These are phyloP conservation scores for Lasioglossum malachurum DNA, from an alignment of 2,888 invertebrate genomes.

Conservation along the genomic window DNA sequence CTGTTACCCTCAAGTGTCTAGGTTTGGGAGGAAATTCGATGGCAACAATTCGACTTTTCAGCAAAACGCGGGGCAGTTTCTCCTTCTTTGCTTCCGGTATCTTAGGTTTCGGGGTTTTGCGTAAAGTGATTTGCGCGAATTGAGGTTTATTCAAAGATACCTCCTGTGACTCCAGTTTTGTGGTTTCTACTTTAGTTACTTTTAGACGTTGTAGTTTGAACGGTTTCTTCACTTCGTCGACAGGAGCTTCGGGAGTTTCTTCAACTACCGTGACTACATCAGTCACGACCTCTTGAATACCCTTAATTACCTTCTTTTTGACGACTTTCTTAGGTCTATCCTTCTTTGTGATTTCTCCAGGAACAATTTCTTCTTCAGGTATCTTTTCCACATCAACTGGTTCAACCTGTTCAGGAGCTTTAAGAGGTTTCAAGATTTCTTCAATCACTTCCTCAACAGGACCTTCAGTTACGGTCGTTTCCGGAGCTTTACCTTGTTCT, in stretches of 20 bases:
- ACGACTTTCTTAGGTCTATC: conserved; percentile 80
- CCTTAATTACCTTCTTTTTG: conserved; percentile 76
- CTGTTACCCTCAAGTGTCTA: conserved; percentile 14
- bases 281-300: conserved; percentile 67
- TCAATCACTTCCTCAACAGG: conserved; percentile 77
- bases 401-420: conserved; percentile 72
- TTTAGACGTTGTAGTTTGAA: conserved; percentile 38
- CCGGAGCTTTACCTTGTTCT: conserved; percentile 76
- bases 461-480: conserved; percentile 57
- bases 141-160: conserved; percentile 57
- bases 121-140: conserved; percentile 55
- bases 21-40: conserved; percentile 28
- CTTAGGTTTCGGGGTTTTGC: conserved; percentile 74
- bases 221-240: conserved; percentile 79
- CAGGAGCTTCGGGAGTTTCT: conserved; percentile 60
- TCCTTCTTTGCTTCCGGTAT: conserved; percentile 76
- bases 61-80: conserved; percentile 84
- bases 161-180: conserved; percentile 73
- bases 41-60: conserved; percentile 84
- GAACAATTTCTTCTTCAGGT: conserved; percentile 63
- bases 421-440: conserved; percentile 62
- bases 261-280: conserved; percentile 72
- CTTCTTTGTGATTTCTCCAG: conserved; percentile 77
- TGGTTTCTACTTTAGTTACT: conserved; percentile 72
- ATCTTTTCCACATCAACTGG: conserved; percentile 66